A percentile compares a stretch with the other conserved stretches of the same genome.
These are phyloP conservation scores for Oxygymnocypris stewartii DNA, from an alignment of 2,113 vertebrate species.

Conservation along the genomic window DNA sequence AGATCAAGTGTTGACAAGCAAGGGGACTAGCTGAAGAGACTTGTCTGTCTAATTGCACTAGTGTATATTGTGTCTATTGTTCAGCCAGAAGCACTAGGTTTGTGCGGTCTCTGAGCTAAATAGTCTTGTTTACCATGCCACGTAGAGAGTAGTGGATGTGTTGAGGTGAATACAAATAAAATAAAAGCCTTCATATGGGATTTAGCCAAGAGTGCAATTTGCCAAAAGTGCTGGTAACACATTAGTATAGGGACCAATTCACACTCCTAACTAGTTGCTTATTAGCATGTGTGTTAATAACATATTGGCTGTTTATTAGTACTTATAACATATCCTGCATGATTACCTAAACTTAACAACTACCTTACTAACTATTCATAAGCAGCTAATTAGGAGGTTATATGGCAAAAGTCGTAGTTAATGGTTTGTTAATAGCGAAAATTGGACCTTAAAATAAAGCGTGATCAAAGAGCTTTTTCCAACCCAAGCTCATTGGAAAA, in stretches of 20 bases:
- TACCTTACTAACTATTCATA: no score
- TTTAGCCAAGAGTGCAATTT: neutral
- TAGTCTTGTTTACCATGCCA: conserved; percentile 3
- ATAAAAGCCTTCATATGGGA: neutral
- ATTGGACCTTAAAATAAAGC: no score
- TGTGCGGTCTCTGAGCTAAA: conserved; percentile 23
- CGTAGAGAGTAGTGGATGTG: neutral
- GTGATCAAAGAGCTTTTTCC: no score
- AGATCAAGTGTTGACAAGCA: conserved; percentile 46
- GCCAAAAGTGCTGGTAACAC: neutral
- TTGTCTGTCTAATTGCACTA: conserved; percentile 26
- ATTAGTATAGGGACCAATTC: no score
- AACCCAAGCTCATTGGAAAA: no score
- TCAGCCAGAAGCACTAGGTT: neutral
- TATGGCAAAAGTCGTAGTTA: no score
- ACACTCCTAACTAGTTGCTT: neutral
- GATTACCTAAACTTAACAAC: no score
- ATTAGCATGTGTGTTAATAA: no score
- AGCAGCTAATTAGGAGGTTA: no score
- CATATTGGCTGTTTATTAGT: no score
- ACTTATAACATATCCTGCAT: no score
- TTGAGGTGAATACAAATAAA: neutral
- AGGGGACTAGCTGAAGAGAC: conserved; percentile 6
- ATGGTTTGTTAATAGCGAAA: no score
- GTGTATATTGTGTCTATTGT: conserved; percentile 9